A percentile compares a stretch with the other conserved stretches of the same genome.
These are phyloP conservation scores for Piaya cayana DNA, from an alignment of 2,113 vertebrate species.

Conservation along the genomic window DNA sequence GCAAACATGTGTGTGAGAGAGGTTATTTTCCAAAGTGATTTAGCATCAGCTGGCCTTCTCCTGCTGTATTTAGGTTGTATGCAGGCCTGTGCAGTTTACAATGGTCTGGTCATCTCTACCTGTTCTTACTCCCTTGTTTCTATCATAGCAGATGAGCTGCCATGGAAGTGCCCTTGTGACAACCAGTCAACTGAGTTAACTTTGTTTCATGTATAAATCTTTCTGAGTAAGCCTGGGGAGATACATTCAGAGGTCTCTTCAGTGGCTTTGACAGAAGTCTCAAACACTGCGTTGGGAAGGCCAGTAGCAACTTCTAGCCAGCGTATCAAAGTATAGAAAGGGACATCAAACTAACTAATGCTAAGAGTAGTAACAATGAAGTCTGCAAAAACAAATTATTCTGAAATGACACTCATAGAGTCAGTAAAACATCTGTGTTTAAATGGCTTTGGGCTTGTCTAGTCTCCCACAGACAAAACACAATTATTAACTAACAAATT, in stretches of 20 bases:
- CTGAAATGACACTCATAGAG: not conserved
- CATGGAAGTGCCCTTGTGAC: not conserved
- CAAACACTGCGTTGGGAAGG: not conserved
- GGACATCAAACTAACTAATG: not conserved
- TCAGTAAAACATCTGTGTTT: not conserved
- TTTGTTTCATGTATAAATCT: not conserved
- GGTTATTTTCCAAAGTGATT: not conserved
- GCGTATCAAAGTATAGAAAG: not conserved
- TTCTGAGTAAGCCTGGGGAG: not conserved
- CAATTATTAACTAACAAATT: not conserved
- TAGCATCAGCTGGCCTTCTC: not conserved
- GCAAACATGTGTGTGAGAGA: not conserved
- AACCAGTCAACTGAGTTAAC: not conserved
- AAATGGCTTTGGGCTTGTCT: not conserved
- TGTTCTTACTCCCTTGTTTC: not conserved
- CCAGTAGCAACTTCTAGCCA: not conserved
- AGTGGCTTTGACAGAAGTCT: not conserved
- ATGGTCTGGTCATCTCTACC: not conserved
- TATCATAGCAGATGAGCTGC: not conserved
- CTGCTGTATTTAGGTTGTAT: not conserved
- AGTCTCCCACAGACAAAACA: not conserved
- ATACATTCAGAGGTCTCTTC: not conserved
- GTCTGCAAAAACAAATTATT: not conserved
- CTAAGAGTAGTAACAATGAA: not conserved
- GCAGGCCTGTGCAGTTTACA: not conserved